These are phyloP conservation scores for Listronotus oregonensis DNA, from an alignment of 1,140 invertebrate species.

Conservation along the genomic window DNA sequence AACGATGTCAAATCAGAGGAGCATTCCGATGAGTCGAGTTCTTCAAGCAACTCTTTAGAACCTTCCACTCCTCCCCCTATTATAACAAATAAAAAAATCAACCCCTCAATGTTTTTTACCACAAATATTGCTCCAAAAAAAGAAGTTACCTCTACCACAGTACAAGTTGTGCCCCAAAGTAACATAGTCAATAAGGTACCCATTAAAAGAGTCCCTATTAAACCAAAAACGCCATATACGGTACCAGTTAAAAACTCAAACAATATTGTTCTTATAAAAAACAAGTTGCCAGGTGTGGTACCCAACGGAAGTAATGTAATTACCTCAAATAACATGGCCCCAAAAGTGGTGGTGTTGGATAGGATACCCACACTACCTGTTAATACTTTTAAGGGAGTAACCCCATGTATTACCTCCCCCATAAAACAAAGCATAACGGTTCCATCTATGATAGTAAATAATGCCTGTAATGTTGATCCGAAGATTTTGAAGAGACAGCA, in stretches of 20 bases:
- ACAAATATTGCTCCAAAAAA: constrained; percentile 5
- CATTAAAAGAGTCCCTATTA: constrained; percentile 39
- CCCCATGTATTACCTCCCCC: constrained; percentile 4
- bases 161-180: constrained; percentile 27
- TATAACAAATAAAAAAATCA: neutral
- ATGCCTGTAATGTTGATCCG: constrained; percentile 42
- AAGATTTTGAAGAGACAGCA: constrained; percentile 81
- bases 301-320: neutral
- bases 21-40: constrained; percentile 22
- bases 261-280: constrained; percentile 43
- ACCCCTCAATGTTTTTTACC: neutral
- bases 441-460: constrained; percentile 33
- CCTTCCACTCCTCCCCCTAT: constrained; percentile 16
- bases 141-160: constrained; percentile 9
- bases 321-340: neutral
- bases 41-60: constrained; percentile 18
- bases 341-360: constrained; percentile 47
- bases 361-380: constrained; percentile 36
- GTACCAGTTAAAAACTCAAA: constrained; percentile 30
- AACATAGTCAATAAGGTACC: constrained; percentile 21
- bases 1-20: constrained; percentile 34
- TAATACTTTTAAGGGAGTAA: constrained; percentile 9
- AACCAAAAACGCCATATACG: constrained; percentile 37
- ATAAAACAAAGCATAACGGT: constrained; percentile 23
- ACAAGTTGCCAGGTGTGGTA: constrained; percentile 24